phyloP scores from a whole-genome alignment of 2,888 invertebrate genomes.

The Pyrochroa serraticornis region DNA sequence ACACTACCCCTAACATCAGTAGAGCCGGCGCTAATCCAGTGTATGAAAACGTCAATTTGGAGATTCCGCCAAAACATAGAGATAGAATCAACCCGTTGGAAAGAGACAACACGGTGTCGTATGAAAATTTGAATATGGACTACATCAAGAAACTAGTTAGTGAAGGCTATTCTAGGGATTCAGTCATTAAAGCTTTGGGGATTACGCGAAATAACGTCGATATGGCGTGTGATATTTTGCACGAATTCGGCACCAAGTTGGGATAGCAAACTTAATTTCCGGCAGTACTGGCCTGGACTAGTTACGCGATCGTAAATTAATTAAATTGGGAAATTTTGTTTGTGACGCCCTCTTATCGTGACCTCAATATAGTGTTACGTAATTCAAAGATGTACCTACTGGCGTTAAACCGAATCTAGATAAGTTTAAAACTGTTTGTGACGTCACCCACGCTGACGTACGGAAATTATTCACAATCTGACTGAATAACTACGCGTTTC shows the following conservation, averaged over 20 bases:
- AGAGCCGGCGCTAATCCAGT: conserved; percentile 24
- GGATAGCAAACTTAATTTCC: conserved; percentile 38
- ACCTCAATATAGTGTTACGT: no score
- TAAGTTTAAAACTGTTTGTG: no score
- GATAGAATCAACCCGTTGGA: conserved; percentile 53
- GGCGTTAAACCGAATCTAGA: no score
- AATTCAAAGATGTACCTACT: no score
- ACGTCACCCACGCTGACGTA: no score
- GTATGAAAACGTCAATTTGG: conserved; percentile 48
- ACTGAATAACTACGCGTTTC: no score
- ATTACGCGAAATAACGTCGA: conserved; percentile 92
- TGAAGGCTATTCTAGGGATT: conserved; percentile 90
- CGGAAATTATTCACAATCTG: no score
- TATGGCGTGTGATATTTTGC: conserved; percentile 83
- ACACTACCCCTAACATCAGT: conserved; percentile 65
- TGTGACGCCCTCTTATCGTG: no score
- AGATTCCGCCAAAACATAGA: conserved; percentile 46
- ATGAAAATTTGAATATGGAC: conserved; percentile 90
- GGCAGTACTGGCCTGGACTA: background rate
- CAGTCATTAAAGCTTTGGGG: conserved; percentile 88
- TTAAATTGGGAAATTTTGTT: no score
- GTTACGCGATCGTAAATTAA: background rate
- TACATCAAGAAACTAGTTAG: conserved; percentile 86
- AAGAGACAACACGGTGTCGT: conserved; percentile 61
- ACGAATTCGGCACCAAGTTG: conserved; percentile 49